Percentiles rank a stretch among this genome's conserved stretches.
phyloP scores from a whole-genome alignment of 1,140 invertebrate species.

The Trypoxylus dichotomus region DNA sequence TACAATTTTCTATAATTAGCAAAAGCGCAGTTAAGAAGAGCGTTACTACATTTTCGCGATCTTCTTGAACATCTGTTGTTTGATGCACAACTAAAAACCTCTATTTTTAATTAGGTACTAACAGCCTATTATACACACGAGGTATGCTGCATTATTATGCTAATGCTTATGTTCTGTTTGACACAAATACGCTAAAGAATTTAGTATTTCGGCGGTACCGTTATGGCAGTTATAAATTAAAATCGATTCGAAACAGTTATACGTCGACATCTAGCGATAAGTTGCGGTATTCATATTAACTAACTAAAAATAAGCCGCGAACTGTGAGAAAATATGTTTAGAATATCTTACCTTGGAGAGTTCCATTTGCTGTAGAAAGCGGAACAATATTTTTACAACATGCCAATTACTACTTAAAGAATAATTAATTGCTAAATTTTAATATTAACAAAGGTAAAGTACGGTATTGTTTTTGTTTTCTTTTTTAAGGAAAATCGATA shows the following conservation, averaged over 20 bases:
- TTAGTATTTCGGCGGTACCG: slow-evolving; percentile 1
- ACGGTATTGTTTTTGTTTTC: neutral
- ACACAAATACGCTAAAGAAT: slow-evolving; percentile 17
- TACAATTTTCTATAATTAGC: neutral
- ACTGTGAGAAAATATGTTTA: neutral
- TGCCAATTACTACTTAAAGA: neutral
- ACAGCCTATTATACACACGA: neutral
- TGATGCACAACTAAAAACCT: neutral
- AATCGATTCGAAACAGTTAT: neutral
- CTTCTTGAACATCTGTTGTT: neutral
- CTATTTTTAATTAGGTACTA: slow-evolving; percentile 17
- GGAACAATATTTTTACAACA: neutral
- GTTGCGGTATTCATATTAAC: neutral
- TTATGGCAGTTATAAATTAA: neutral
- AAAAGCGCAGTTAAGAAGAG: neutral
- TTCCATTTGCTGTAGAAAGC: neutral
- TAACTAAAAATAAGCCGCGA: neutral
- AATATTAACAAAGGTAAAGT: neutral
- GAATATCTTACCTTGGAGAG: neutral
- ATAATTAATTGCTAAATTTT: neutral
- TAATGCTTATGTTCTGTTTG: slow-evolving; percentile 1
- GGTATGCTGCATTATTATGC: neutral
- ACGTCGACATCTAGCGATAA: neutral
- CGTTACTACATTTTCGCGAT: neutral
- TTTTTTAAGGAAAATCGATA: no score